These are phyloP conservation scores for Drepana falcataria DNA, from an alignment of 2,888 invertebrate species.

Conservation along the genomic window DNA sequence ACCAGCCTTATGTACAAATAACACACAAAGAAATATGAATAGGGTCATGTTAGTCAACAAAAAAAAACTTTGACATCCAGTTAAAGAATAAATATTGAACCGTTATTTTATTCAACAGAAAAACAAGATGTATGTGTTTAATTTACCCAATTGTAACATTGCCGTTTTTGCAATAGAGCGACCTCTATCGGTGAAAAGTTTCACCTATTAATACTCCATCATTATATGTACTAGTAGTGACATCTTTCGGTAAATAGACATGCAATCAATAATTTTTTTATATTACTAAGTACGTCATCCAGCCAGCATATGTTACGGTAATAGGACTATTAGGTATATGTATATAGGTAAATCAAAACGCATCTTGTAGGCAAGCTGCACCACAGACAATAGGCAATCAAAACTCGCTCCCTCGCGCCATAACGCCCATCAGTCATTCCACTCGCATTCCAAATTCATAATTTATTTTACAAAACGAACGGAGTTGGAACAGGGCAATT, in stretches of 20 bases:
- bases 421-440: conserved; percentile 38
- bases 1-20: no score
- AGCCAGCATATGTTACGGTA: no score
- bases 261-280: neutral
- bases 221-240: conserved; percentile 14
- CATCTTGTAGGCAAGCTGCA: conserved; percentile 41
- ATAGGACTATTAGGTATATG: no score
- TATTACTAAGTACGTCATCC: no score
- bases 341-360: neutral
- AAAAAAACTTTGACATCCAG: no score
- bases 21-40: no score
- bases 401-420: conserved; percentile 29
- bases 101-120: no score
- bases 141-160: no score
- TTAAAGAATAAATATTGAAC: no score
- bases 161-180: conserved; percentile 2
- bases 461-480: conserved; percentile 16
- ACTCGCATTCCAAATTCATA: conserved; percentile 38
- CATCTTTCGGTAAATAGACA: conserved; percentile 32
- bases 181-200: conserved; percentile 23
- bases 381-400: conserved; percentile 64
- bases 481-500: conserved; percentile 23
- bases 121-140: no score
- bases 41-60: no score
- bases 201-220: conserved; percentile 6